Conservation (phyloP, 1,140 invertebrate genomes). For the Samia ricini region DNA sequence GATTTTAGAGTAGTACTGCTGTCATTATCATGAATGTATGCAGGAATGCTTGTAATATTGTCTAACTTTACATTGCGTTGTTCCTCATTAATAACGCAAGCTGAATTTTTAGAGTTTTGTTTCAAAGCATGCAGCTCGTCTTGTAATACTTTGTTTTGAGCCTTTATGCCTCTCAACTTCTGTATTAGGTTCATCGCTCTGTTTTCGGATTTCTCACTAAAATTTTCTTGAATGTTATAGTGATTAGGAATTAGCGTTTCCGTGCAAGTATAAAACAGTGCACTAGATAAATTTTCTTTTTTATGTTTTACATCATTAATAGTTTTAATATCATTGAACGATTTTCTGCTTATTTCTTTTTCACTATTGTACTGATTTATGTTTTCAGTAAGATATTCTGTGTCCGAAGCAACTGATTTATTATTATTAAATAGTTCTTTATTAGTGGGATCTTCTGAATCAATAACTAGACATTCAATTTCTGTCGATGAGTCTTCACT, state of each 20-base stretch:
- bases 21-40: conserved; percentile 24
- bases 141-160: conserved; percentile 49
- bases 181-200: conserved; percentile 50
- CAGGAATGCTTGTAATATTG: conserved; percentile 30
- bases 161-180: conserved; percentile 63
- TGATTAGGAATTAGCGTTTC: conserved; percentile 16
- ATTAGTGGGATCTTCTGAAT: conserved; percentile 34
- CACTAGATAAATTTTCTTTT: background rate
- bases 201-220: conserved; percentile 28
- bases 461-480: conserved; percentile 43
- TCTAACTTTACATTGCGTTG: conserved; percentile 33
- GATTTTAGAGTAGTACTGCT: conserved; percentile 35
- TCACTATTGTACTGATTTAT: conserved; percentile 12
- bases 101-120: conserved; percentile 22
- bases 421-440: conserved; percentile 34
- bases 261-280: conserved; percentile 25
- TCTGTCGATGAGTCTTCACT: conserved; percentile 41
- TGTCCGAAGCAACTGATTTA: conserved; percentile 19
- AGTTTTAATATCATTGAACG: background rate
- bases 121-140: conserved; percentile 44
- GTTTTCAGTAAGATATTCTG: conserved; percentile 11
- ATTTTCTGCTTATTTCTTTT: background rate
- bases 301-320: background rate
- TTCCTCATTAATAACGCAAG: conserved; percentile 11
- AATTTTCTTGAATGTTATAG: conserved; percentile 11